Evolutionary conservation across 2,113 vertebrate species (phyloP), one percentile per base, ranked within the genome.

Genomic region (Eulemur macaco): DNA sequence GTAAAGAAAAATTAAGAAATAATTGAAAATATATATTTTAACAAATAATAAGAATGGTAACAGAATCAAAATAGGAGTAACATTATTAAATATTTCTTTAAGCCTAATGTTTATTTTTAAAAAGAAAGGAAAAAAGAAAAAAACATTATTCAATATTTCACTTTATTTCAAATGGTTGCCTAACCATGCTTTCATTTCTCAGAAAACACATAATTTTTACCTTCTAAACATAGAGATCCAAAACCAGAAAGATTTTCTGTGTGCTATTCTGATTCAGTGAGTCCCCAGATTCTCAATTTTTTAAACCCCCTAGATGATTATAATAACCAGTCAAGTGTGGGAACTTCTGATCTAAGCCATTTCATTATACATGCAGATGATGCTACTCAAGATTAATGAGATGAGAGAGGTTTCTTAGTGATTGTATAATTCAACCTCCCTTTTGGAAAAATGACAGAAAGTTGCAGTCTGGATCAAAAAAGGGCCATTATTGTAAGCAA

Each of bases 171-270:
- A 18, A 15, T 45, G 0, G 7, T 93, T 93, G 92, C 63, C 54
- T 27, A 86, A 74, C 23, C 25, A n/a, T 82, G 18, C 52, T 77
- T 80, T 88, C 64, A 95, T 92, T 95, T 94, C 92, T 78, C 37
- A 94, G 45, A 92, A 78, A 45, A 96, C 84, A 42, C 15, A 8
- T 42, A 17, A 69, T 74, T 82, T 93, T 93, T 91, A 60, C 78
- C 60, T 68, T 89, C 25, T 56, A 54, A 66, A 45, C 71, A 63
- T 74, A 89, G 52, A 84, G 45, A 91, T 92, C 83, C 25, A 93
- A 78, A 94, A 56, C 37, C 54, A 58, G 52, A 63, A 93, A 83
- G 66, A 84, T 89, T 89, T 95, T n/a, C 45, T 92, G 29, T 68
- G 13, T 0, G 39, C 71, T 89, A 89, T 66, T 93, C 69, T 78